Evolutionary conservation across 2,113 vertebrate species (phyloP).

Genomic region (Platysternon megacephalum): DNA sequence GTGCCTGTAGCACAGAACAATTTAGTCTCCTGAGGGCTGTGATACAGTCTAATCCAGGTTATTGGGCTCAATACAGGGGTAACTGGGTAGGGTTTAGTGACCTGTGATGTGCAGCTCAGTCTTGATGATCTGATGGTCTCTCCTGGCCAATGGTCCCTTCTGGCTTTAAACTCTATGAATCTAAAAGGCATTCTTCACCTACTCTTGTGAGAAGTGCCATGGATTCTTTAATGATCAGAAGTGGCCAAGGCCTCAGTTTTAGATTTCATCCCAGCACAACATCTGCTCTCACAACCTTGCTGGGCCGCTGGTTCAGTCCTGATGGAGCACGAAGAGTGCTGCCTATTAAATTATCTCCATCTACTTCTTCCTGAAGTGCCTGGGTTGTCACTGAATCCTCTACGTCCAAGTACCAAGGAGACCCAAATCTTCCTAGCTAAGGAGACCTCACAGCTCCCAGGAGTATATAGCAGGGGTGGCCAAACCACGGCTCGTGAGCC

Average conservation of each 20-base stretch:
- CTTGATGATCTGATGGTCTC: not conserved
- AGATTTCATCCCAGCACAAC: constrained; percentile 60
- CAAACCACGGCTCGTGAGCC: too few relatives aligned
- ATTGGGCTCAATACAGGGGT: not conserved
- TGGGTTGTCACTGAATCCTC: constrained; percentile 67
- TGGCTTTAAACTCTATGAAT: not conserved
- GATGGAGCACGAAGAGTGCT: constrained; percentile 51
- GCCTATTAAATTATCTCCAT: constrained; percentile 53
- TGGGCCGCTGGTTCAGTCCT: constrained; percentile 28
- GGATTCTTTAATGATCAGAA: not conserved
- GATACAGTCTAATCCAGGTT: not conserved
- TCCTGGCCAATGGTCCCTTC: not conserved
- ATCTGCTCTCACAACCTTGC: constrained; percentile 10
- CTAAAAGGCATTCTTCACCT: constrained; percentile 15
- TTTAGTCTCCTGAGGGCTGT: not conserved
- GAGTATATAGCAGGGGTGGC: not conserved
- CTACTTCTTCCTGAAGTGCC: constrained; percentile 40
- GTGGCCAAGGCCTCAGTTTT: constrained; percentile 57
- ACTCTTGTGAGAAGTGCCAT: not conserved
- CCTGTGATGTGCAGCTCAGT: not conserved
- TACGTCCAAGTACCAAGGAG: constrained; percentile 15
- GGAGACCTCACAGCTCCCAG: not conserved
- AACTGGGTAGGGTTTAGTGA: not conserved
- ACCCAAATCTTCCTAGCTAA: not conserved
- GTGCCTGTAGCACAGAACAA: not conserved